A percentile compares a stretch with the other conserved stretches of the same genome.
These are phyloP conservation scores for Stylophora pistillata DNA, from an alignment of 64 coral and sea anemone species.

Conservation along the genomic window DNA sequence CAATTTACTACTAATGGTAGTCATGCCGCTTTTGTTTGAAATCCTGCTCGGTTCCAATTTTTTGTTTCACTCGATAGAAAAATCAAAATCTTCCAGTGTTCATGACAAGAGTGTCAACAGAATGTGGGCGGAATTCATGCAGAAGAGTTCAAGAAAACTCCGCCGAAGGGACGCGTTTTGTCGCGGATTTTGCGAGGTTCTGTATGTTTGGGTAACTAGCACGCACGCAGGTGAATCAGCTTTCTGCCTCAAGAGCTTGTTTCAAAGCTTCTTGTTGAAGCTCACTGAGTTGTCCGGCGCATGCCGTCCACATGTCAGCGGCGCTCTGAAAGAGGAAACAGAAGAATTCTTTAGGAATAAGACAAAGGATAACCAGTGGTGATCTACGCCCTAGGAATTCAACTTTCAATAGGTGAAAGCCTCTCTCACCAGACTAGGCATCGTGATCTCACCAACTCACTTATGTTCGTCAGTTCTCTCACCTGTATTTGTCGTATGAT, in stretches of 20 bases:
- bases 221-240: background rate
- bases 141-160: slow-evolving; percentile 21
- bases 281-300: slow-evolving; percentile 25
- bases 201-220: background rate
- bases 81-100: background rate
- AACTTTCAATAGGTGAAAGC: background rate
- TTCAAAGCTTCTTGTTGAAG: slow-evolving; percentile 26
- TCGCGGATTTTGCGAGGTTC: background rate
- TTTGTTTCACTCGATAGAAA: slow-evolving; percentile 22
- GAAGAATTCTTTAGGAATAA: background rate
- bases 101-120: background rate
- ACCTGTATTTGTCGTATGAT: slow-evolving; percentile 95
- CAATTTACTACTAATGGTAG: background rate
- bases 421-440: background rate
- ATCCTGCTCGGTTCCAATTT: background rate
- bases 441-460: background rate
- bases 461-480: background rate
- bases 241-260: slow-evolving; percentile 18
- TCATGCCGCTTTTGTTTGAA: background rate
- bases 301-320: slow-evolving; percentile 34
- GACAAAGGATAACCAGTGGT: background rate
- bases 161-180: background rate
- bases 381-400: background rate
- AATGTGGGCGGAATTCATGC: slow-evolving; percentile 29
- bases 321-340: background rate